Percentiles rank a stretch among this genome's conserved stretches.
These are phyloP conservation scores for Drosophila crucigera DNA, from an alignment of 2,888 invertebrate genomes.

Conservation along the genomic window DNA sequence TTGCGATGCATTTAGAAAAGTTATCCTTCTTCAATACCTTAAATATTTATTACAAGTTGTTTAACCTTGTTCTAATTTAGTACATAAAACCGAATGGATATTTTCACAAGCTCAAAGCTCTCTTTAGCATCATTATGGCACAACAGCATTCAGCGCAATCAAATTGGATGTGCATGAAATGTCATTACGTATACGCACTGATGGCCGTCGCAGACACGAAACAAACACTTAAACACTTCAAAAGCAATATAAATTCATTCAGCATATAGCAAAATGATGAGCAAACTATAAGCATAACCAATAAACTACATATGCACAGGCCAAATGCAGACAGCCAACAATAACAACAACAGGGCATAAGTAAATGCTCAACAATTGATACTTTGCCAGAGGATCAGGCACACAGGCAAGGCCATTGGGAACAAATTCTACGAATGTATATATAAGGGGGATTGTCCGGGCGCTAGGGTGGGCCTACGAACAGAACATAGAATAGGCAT, in stretches of 20 bases:
- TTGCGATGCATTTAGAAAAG: not conserved
- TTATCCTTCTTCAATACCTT: not conserved
- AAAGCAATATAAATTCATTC: constrained; percentile 77
- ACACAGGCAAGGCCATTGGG: constrained; percentile 39
- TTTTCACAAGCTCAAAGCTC: not conserved
- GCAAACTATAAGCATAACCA: constrained; percentile 63
- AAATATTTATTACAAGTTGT: not conserved
- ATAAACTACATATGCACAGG: constrained; percentile 53
- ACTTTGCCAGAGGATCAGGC: constrained; percentile 55
- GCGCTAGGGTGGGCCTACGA: constrained; percentile 1
- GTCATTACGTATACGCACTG: constrained; percentile 50
- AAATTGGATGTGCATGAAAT: constrained; percentile 42
- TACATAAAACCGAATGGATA: not conserved
- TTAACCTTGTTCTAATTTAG: constrained; percentile 8
- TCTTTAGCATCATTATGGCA: not conserved
- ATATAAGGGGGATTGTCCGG: constrained; percentile 12
- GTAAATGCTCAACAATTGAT: constrained; percentile 76
- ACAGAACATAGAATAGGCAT: constrained; percentile 2
- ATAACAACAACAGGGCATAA: constrained; percentile 56
- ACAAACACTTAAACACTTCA: constrained; percentile 67
- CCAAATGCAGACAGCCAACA: constrained; percentile 52
- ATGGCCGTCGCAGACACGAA: constrained; percentile 26
- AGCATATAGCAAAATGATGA: constrained; percentile 45
- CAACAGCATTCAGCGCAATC: constrained; percentile 15
- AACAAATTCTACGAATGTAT: constrained; percentile 68